Base-by-base conservation (phyloP, 2,113 vertebrate species). In the Tauraco erythrolophus region DNA sequence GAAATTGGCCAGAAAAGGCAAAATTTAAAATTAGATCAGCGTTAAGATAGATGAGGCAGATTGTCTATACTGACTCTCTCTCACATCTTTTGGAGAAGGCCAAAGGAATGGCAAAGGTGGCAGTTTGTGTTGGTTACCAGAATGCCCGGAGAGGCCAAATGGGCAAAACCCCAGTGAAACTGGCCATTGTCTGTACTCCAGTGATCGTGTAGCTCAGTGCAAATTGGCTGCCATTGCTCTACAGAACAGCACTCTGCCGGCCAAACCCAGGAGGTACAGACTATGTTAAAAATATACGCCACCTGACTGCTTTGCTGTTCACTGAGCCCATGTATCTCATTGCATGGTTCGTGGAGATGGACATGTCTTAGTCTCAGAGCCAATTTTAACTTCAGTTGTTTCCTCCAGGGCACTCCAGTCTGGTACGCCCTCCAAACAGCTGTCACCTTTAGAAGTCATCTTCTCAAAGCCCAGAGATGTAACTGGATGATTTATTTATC, bases 261-360 rank as follows among this genome's bases (percentile, higher is more conserved):
- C 31, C 23, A 48, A 11, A 50, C 39, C n/a, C 23, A 13, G 58
- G 48, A 43, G 45, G 4, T 64, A 13, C 13, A 37, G 35, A 17
- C 43, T 21, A 7, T 37, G 18, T 60, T 62, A 84, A 88, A 80
- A 70, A 66, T 35, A n/a, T 4, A 28, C 27, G 61, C 31, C 23
- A 37, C 10, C 50, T 60, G 60, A 70, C 50, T 57, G 14, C 46
- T 62, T 77, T 45, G 51, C 50, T 80, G 5, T 50, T 91, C 39
- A n/a, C 30, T 0, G 0, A 79, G 24, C 15, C 28, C n/a, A 21
- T 0, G 1, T 65, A 39, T 54, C 14, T 79, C 24, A n/a, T 83
- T 83, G 27, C 28, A 16, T 53, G 19, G 17, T 70, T 75, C 91
- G 24, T 39, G 75, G 39, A 50, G 62, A 27, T 19, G 56, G 64